Conservation (phyloP, 2,797 vertebrate genomes). For the Cynopterus sphinx region DNA sequence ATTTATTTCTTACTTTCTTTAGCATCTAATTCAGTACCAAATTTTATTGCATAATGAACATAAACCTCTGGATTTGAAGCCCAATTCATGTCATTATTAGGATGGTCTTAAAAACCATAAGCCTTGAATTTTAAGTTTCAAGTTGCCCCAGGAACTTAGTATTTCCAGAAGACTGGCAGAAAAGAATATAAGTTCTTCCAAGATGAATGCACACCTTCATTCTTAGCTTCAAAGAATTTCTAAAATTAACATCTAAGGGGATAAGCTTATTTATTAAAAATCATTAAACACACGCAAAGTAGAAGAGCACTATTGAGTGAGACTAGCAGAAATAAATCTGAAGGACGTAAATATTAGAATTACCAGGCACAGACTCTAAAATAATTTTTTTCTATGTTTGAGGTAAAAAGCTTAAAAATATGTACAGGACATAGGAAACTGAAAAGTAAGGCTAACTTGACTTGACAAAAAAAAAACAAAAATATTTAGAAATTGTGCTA, state of each 20-base stretch:
- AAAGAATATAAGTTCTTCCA: neutral
- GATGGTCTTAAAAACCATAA: neutral
- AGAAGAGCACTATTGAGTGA: neutral
- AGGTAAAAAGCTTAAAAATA: slow-evolving; percentile 4
- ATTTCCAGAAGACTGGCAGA: neutral
- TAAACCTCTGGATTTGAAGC: neutral
- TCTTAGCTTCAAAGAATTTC: neutral
- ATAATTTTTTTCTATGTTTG: neutral
- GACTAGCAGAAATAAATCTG: neutral
- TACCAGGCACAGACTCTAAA: neutral
- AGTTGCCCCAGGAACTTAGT: neutral
- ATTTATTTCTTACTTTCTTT: neutral
- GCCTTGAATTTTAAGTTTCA: neutral
- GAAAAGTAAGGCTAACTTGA: neutral
- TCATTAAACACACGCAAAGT: neutral
- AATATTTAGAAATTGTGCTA: neutral
- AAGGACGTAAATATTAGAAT: neutral
- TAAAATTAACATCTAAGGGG: slow-evolving; percentile 27
- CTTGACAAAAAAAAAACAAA: neutral
- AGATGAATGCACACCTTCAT: neutral
- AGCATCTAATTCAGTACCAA: neutral
- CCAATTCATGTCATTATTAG: neutral
- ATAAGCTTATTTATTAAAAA: neutral
- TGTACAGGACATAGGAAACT: neutral
- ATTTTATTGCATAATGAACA: neutral